These are phyloP conservation scores for Sericinus montela DNA, from an alignment of 2,888 invertebrate genomes.

Conservation along the genomic window DNA sequence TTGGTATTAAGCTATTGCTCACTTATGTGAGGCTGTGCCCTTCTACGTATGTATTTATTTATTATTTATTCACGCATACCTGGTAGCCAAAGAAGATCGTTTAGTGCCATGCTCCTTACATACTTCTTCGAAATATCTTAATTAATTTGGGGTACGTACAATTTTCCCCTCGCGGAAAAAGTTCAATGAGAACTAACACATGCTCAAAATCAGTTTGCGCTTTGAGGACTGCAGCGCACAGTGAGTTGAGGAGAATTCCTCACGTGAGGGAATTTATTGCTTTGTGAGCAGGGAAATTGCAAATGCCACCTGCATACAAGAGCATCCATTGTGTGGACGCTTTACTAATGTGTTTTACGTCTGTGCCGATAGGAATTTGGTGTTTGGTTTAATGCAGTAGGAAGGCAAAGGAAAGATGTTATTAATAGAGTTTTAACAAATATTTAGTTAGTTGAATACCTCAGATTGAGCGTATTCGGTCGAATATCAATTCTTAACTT, in stretches of 20 bases:
- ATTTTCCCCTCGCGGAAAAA: no score
- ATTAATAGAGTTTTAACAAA: not conserved
- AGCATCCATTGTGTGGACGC: conserved; percentile 2
- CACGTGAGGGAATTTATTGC: conserved; percentile 17
- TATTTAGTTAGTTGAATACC: not conserved
- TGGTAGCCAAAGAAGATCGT: no score
- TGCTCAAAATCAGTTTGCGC: not conserved
- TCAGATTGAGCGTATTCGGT: no score
- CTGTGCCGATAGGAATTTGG: not conserved
- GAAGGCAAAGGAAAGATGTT: not conserved
- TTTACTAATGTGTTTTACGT: not conserved
- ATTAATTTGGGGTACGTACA: no score
- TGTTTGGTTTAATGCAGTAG: not conserved
- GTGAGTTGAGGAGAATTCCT: conserved; percentile 4
- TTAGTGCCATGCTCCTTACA: no score
- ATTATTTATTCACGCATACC: no score
- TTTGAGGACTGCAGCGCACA: not conserved
- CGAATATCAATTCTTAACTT: no score
- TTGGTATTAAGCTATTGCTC: no score
- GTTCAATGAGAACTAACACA: no score
- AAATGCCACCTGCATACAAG: conserved; percentile 25
- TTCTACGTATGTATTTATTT: no score
- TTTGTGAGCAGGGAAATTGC: conserved; percentile 27
- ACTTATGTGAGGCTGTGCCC: no score
- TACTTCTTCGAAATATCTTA: no score